Evolutionary conservation across 2,888 invertebrate species (phyloP).

Genomic region (Perdita meconis): DNA sequence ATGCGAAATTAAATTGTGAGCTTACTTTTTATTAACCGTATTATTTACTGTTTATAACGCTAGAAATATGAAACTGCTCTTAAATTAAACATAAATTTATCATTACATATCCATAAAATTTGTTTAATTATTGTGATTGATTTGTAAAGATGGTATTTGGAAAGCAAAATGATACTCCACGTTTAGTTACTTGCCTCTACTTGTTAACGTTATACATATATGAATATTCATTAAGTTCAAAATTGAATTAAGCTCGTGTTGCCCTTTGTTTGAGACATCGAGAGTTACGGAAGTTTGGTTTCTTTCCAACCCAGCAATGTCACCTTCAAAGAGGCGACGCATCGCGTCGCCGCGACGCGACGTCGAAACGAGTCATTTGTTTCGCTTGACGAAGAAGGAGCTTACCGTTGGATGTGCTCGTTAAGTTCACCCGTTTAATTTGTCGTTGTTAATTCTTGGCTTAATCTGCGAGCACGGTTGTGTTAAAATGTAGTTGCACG

Average conservation of each 20-base stretch:
- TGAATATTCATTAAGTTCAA: background rate
- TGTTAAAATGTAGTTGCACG: constrained; percentile 24
- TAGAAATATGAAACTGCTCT: no score
- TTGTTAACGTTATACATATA: background rate
- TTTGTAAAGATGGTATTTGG: no score
- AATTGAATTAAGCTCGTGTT: constrained; percentile 11
- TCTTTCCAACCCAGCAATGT: background rate
- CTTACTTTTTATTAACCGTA: no score
- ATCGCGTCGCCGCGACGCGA: no score
- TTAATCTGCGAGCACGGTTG: constrained; percentile 23
- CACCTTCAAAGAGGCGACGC: background rate
- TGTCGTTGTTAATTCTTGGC: constrained; percentile 42
- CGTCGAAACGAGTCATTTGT: constrained; percentile 30
- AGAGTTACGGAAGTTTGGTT: constrained; percentile 1
- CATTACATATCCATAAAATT: no score
- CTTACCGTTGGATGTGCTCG: constrained; percentile 5
- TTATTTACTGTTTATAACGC: no score
- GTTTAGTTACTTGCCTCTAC: no score
- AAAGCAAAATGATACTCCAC: no score
- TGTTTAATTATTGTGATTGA: no score
- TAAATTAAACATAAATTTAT: no score
- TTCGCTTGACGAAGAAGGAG: background rate
- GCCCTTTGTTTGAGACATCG: background rate
- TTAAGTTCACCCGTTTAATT: constrained; percentile 44
- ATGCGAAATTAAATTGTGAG: no score